phyloP scores from a whole-genome alignment of 2,888 invertebrate genomes.

The Agrochola litura region DNA sequence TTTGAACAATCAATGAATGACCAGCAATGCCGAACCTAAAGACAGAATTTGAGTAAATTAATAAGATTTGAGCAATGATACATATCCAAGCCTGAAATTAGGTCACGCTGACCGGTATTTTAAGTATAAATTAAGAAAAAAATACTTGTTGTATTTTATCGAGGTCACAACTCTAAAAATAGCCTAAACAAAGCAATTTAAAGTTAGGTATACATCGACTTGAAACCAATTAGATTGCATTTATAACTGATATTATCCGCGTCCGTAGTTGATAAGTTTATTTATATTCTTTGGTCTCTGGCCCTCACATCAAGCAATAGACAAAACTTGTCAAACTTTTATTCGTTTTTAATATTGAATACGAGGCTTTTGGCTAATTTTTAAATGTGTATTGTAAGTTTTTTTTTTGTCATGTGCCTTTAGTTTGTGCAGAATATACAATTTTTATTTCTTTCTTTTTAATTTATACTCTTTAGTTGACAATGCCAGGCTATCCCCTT shows the following conservation, averaged over 20 bases:
- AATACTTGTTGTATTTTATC: neutral
- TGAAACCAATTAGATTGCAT: conserved; percentile 14
- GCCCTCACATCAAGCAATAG: too few species aligned
- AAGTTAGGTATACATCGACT: conserved; percentile 16
- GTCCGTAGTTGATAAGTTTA: neutral
- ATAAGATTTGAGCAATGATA: conserved; percentile 1
- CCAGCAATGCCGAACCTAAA: too few species aligned
- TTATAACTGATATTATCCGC: conserved; percentile 17
- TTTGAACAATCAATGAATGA: too few species aligned
- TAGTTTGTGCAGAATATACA: too few species aligned
- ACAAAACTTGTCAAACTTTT: too few species aligned
- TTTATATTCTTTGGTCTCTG: neutral
- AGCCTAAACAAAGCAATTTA: conserved; percentile 15
- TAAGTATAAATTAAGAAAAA: conserved; percentile 2
- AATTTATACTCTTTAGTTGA: neutral
- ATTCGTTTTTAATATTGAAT: too few species aligned
- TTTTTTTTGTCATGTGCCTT: too few species aligned
- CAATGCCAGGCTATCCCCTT: neutral
- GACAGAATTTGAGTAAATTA: neutral
- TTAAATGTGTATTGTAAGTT: too few species aligned
- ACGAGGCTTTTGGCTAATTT: too few species aligned
- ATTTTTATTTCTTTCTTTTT: too few species aligned
- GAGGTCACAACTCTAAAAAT: conserved; percentile 37
- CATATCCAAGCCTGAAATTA: conserved; percentile 35
- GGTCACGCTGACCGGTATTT: conserved; percentile 23